Conservation (phyloP, 2,888 invertebrate genomes). For the Glyphotaelius pellucidus region DNA sequence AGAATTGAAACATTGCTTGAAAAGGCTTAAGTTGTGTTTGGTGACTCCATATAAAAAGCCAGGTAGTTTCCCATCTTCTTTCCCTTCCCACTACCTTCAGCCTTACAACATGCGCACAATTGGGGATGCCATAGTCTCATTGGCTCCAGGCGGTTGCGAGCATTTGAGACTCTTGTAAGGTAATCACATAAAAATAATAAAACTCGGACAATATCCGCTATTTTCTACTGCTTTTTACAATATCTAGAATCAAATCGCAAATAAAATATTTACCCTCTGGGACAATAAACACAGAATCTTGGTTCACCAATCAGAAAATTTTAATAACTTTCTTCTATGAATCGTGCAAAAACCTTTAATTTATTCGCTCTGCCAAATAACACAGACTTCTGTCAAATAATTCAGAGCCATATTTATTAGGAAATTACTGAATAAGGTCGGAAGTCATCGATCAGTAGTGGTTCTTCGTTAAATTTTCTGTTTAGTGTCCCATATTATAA, state of each 20-base stretch:
- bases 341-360: not conserved
- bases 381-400: not conserved
- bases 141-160: too few species aligned
- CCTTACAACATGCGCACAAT: too few species aligned
- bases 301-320: not conserved
- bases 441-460: not conserved
- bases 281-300: not conserved
- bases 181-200: too few species aligned
- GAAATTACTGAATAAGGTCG: not conserved
- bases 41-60: too few species aligned
- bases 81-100: too few species aligned
- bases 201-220: too few species aligned
- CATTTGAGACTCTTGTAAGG: too few species aligned
- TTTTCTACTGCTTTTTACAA: not conserved
- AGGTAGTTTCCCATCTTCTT: too few species aligned
- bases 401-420: not conserved
- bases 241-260: not conserved
- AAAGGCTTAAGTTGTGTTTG: too few species aligned
- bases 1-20: too few species aligned
- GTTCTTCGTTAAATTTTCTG: too few species aligned
- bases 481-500: not conserved
- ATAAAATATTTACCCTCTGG: not conserved
- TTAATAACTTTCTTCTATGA: not conserved
- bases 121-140: too few species aligned
- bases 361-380: not conserved